Evolutionary conservation across 1,140 invertebrate species (phyloP), one percentile per base, ranked within the genome.

Genomic region (Lasaia peninsularis): DNA sequence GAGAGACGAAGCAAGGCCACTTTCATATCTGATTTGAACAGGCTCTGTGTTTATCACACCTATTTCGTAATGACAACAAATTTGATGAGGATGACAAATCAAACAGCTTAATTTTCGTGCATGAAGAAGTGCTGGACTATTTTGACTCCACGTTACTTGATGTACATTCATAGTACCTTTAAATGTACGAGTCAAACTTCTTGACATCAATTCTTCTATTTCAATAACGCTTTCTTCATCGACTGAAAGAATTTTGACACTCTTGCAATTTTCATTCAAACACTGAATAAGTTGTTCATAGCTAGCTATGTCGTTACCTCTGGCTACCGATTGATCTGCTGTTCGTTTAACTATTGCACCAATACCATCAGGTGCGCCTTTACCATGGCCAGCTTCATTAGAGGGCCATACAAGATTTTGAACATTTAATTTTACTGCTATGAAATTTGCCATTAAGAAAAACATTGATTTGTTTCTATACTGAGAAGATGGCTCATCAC

Each of bases 391-490:
- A 0, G 28, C 21, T 44, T 69, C 61, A 28, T 48, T 58, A 48
- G 9, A 62, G 40, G 65, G 51, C 61, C 60, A 67, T 7, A 31
- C 51, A 14, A 63, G 59, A 34, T 55, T 49, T 12, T 52, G 21
- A 9, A 56, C 31, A 10, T 33, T n/a, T 6, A 24, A 5, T 3
- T 49, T 44, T 52, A 56, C 56, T 9, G 51, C 52, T 60, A 60
- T 16, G 16, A 21, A 63, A 10, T 48, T 58, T 20, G 24, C 57
- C 11, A 65, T 51, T 14, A 67, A 52, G 49, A 31, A 12, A 56
- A 67, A 65, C 66, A 62, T 69, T 1, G 58, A 54, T 34, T 59
- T 62, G 10, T 62, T 66, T 2, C 60, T 35, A 12, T 67, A 63
- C 32, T 63, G 62, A 8, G 61, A 61, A 2, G 24, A 11, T n/a